These are phyloP conservation scores for Prostheceraeus crozeri DNA, from an alignment of 2,888 invertebrate species.

Conservation along the genomic window DNA sequence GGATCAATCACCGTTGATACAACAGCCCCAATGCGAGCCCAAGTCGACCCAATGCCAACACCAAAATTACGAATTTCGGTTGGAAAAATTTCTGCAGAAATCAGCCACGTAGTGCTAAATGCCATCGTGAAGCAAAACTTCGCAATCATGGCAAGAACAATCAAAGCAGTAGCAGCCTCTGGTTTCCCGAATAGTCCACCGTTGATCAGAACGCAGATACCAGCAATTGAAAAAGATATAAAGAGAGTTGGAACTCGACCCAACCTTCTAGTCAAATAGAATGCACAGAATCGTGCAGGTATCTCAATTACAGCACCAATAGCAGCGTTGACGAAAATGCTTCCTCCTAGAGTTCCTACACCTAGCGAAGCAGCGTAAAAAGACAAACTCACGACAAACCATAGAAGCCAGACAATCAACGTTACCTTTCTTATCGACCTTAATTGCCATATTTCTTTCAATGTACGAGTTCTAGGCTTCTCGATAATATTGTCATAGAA, in stretches of 20 bases:
- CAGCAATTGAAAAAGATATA: slow-evolving; percentile 6
- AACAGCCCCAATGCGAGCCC: slow-evolving; percentile 23
- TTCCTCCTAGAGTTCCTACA: slow-evolving; percentile 13
- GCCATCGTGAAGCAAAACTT: slow-evolving; percentile 27
- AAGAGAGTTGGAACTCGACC: slow-evolving; percentile 5
- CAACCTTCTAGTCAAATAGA: background rate
- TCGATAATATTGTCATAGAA: background rate
- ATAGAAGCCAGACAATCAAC: slow-evolving; percentile 16
- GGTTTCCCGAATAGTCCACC: slow-evolving; percentile 5
- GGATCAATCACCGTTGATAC: slow-evolving; percentile 8
- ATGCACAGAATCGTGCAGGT: slow-evolving; percentile 7
- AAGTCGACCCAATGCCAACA: slow-evolving; percentile 16
- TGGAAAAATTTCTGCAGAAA: slow-evolving; percentile 26
- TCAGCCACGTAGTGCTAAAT: slow-evolving; percentile 27
- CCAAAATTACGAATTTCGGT: slow-evolving; percentile 29
- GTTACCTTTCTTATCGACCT: too few relatives aligned
- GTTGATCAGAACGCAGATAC: background rate
- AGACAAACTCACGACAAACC: slow-evolving; percentile 6
- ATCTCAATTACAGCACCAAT: background rate
- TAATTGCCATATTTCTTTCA: too few relatives aligned
- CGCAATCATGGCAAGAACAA: slow-evolving; percentile 1
- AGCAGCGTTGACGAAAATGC: slow-evolving; percentile 8
- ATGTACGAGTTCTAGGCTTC: slow-evolving; percentile 8
- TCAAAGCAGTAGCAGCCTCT: background rate
- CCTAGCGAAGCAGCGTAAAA: slow-evolving; percentile 9